Conservation (phyloP, 2,113 vertebrate species). For the Cochlearius cochlearius region DNA sequence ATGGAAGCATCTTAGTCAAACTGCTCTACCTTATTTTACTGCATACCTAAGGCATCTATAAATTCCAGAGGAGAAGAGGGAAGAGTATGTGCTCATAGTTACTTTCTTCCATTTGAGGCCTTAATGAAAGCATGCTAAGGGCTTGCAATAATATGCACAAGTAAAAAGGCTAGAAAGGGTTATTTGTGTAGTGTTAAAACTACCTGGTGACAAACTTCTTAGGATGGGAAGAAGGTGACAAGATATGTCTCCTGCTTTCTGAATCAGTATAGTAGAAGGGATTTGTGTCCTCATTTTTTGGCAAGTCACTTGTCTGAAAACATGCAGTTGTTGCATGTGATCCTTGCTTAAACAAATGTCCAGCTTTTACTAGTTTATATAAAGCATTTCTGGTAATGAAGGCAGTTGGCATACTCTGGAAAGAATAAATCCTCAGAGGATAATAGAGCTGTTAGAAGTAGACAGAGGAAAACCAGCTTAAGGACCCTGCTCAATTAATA, state of each 20-base stretch:
- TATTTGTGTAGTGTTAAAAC: background rate
- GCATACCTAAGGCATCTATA: background rate
- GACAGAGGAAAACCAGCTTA: background rate
- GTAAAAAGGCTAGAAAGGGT: background rate
- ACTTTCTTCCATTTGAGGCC: background rate
- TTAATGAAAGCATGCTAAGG: background rate
- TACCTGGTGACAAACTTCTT: background rate
- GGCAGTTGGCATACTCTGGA: background rate
- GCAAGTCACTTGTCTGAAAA: background rate
- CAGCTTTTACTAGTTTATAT: background rate
- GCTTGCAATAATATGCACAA: background rate
- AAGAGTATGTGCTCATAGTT: background rate
- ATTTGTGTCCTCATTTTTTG: background rate
- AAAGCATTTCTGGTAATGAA: background rate
- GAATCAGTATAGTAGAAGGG: background rate
- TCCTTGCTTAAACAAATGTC: background rate
- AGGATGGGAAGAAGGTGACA: background rate
- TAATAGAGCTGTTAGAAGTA: background rate
- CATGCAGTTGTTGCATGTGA: background rate
- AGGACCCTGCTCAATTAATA: background rate
- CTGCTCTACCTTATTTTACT: background rate
- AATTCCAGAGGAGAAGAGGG: background rate
- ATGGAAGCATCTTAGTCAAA: background rate
- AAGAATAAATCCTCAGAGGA: background rate
- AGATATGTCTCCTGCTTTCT: background rate